Conservation (phyloP, 1,140 invertebrate species). For the Acromyrmex heyeri region DNA sequence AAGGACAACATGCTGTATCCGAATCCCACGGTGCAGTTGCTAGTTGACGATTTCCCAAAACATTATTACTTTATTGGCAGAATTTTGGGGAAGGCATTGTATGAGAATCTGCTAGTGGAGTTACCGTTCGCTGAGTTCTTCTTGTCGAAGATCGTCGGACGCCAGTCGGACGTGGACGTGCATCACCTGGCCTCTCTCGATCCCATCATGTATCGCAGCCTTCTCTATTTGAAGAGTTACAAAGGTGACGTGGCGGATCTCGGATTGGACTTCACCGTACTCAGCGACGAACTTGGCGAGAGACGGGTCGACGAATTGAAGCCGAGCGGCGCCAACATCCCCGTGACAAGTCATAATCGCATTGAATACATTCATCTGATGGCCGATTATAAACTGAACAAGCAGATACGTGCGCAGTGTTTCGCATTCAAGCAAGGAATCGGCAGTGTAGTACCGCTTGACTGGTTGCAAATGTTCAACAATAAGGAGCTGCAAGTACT, state of each 20-base stretch:
- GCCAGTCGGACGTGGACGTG: conserved; percentile 94
- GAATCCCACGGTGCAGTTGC: conserved; percentile 95
- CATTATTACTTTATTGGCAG: conserved; percentile 99
- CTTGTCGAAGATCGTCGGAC: conserved; percentile 93
- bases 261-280: conserved; percentile 97
- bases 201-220: conserved; percentile 96
- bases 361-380: conserved; percentile 99
- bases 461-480: conserved; percentile 98
- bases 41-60: conserved; percentile 94
- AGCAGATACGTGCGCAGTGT: conserved; percentile 95
- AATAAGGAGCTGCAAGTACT: conserved; percentile 97
- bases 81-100: conserved; percentile 98
- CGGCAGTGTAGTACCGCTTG: conserved; percentile 94
- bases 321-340: conserved; percentile 94
- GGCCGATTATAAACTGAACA: conserved; percentile 98
- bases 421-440: conserved; percentile 94
- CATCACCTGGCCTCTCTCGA: conserved; percentile 97
- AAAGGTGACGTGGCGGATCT: conserved; percentile 92
- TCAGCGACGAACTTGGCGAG: conserved; percentile 96
- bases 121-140: conserved; percentile 97
- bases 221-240: conserved; percentile 95
- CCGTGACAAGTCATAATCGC: conserved; percentile 96
- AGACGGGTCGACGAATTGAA: conserved; percentile 96
- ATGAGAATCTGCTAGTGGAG: conserved; percentile 98
- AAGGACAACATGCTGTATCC: conserved; percentile 98